A percentile compares a stretch with the other conserved stretches of the same genome.
These are phyloP conservation scores for Oscheius sp. DNA, from an alignment of 2,888 invertebrate genomes.

Conservation along the genomic window DNA sequence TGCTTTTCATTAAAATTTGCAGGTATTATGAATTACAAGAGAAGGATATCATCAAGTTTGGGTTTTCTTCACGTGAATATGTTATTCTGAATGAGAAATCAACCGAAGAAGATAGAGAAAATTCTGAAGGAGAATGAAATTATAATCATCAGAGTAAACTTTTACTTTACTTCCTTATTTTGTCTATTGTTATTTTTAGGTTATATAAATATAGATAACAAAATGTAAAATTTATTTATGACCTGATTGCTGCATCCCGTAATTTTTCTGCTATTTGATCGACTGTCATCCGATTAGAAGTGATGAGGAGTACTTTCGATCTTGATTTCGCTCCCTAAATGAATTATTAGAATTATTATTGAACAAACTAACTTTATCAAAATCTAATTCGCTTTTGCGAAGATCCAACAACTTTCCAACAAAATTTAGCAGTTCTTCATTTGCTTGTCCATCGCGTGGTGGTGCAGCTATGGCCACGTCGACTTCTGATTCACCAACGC, in stretches of 20 bases:
- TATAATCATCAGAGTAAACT: too few species aligned
- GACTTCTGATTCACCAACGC: slow-evolving; percentile 77
- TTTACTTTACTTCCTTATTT: too few species aligned
- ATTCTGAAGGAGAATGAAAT: slow-evolving; percentile 1
- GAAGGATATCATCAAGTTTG: slow-evolving; percentile 88
- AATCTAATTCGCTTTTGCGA: slow-evolving; percentile 81
- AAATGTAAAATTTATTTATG: slow-evolving; percentile 14
- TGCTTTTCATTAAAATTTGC: slow-evolving; percentile 19
- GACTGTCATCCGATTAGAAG: slow-evolving; percentile 46
- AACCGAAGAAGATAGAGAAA: not conserved
- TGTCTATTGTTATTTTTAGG: not conserved
- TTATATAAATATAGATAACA: not conserved
- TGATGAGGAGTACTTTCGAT: slow-evolving; percentile 60
- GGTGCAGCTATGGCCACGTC: slow-evolving; percentile 85
- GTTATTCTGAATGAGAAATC: slow-evolving; percentile 87
- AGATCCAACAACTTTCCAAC: slow-evolving; percentile 81
- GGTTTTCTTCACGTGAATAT: slow-evolving; percentile 92
- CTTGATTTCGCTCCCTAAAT: slow-evolving; percentile 64
- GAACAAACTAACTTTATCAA: slow-evolving; percentile 78
- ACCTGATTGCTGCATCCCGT: slow-evolving; percentile 24
- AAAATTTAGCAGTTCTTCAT: slow-evolving; percentile 82
- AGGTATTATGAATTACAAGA: slow-evolving; percentile 90
- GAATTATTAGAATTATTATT: not conserved
- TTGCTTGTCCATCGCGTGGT: slow-evolving; percentile 86
- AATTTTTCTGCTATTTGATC: slow-evolving; percentile 55